These are phyloP conservation scores for Varecia variegata DNA, from an alignment of 2,797 vertebrate genomes.

Conservation along the genomic window DNA sequence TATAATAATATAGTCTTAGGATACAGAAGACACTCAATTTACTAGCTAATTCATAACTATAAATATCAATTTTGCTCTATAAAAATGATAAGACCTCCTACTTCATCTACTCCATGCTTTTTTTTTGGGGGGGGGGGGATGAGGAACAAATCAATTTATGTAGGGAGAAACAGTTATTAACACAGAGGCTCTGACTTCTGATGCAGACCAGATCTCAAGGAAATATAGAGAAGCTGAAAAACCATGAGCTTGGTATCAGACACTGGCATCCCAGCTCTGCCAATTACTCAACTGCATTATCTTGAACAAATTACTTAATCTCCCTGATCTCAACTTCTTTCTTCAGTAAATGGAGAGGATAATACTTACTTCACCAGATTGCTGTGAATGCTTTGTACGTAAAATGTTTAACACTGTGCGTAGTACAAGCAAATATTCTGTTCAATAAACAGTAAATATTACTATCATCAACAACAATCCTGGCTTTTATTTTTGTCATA, in stretches of 20 bases:
- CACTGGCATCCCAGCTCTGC: not conserved
- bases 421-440: not conserved
- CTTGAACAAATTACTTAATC: not conserved
- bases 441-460: not conserved
- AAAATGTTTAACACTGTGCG: not conserved
- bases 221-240: not conserved
- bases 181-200: not conserved
- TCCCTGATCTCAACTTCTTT: not conserved
- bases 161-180: not conserved
- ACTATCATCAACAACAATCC: not conserved
- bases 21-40: not conserved
- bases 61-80: not conserved
- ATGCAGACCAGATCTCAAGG: not conserved
- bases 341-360: not conserved
- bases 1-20: not conserved
- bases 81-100: not conserved
- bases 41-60: not conserved
- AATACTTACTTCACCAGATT: not conserved
- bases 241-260: not conserved
- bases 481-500: conserved; percentile 20
- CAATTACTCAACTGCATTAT: not conserved
- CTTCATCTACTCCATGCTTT: not conserved
- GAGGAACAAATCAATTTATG: not conserved
- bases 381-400: not conserved
- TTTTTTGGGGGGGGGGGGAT: not conserved